Evolutionary conservation across 2,888 invertebrate species (phyloP).

Genomic region (Liopterus haemorrhoidalis): DNA sequence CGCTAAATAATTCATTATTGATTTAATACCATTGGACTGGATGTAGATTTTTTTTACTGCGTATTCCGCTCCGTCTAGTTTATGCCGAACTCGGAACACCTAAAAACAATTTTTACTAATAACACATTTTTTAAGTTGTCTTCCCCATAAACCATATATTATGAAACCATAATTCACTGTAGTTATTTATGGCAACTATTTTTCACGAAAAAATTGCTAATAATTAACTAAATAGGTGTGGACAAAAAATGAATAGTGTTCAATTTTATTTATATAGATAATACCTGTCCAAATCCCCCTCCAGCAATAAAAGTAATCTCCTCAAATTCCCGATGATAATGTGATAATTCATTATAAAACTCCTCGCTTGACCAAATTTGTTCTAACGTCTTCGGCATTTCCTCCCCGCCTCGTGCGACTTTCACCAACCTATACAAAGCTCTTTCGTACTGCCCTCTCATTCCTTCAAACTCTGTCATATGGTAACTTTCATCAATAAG

Average conservation of each 20-base stretch:
- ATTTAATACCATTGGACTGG: constrained; percentile 56
- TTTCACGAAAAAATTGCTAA: too few relatives aligned
- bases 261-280: constrained; percentile 7
- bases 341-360: constrained; percentile 54
- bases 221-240: too few relatives aligned
- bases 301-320: constrained; percentile 64
- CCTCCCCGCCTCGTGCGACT: constrained; percentile 53
- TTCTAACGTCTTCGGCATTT: constrained; percentile 48
- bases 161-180: too few relatives aligned
- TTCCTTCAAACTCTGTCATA: constrained; percentile 63
- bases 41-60: constrained; percentile 73
- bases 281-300: constrained; percentile 71
- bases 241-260: not conserved
- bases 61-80: constrained; percentile 69
- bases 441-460: constrained; percentile 62
- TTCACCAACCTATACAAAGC: constrained; percentile 60
- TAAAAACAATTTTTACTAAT: constrained; percentile 25
- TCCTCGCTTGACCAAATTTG: constrained; percentile 52
- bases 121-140: too few relatives aligned
- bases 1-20: constrained; percentile 59
- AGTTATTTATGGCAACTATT: too few relatives aligned
- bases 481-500: constrained; percentile 65
- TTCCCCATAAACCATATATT: too few relatives aligned
- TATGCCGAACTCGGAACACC: constrained; percentile 63
- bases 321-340: constrained; percentile 64